These are phyloP conservation scores for Bombyx mori DNA, from an alignment of 1,140 invertebrate genomes.

Conservation along the genomic window ASM3026992v2 NC_085121.1:9765001-9765500, in stretches of 20 bases:
- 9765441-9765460: slow-evolving; percentile 51
- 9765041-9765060: too few species aligned
- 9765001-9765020: slow-evolving; percentile 75
- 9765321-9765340: slow-evolving; percentile 37
- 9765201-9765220: not conserved
- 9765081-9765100: slow-evolving; percentile 64
- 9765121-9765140: slow-evolving; percentile 46
- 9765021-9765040: not conserved
- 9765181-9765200: slow-evolving; percentile 83
- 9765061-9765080: not conserved
- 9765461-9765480: not conserved
- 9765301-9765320: slow-evolving; percentile 45
- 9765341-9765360: slow-evolving; percentile 42
- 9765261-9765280: slow-evolving; percentile 59
- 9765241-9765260: not conserved
- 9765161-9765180: slow-evolving; percentile 90
- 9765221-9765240: not conserved
- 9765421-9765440: slow-evolving; percentile 61
- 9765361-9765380: slow-evolving; percentile 56
- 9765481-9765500: too few species aligned
- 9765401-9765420: slow-evolving; percentile 57
- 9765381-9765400: slow-evolving; percentile 64
- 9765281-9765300: slow-evolving; percentile 62
- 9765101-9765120: slow-evolving; percentile 73
- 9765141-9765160: slow-evolving; percentile 79